Evolutionary conservation across 2,797 vertebrate species (phyloP).

Genomic region (Sylvilagus floridanus): DNA sequence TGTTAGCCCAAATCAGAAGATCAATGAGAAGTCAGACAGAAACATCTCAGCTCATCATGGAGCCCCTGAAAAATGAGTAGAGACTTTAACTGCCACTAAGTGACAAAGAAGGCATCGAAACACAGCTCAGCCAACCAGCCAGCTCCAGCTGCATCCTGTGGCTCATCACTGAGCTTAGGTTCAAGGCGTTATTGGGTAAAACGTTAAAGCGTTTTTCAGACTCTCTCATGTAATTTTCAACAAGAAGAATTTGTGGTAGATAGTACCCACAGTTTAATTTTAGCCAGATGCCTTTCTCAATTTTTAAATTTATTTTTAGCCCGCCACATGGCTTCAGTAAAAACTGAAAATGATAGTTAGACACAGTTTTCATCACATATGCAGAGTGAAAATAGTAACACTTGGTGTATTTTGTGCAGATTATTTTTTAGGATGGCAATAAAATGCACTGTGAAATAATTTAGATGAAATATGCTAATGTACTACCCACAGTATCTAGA

Average conservation of each 20-base stretch:
- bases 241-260: constrained; percentile 72
- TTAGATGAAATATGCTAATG: constrained; percentile 51
- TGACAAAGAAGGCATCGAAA: neutral
- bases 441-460: constrained; percentile 45
- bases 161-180: neutral
- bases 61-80: neutral
- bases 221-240: constrained; percentile 72
- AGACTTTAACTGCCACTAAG: neutral
- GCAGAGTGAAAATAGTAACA: constrained; percentile 79
- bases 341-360: constrained; percentile 75
- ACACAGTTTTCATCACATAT: constrained; percentile 75
- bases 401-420: constrained; percentile 62
- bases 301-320: constrained; percentile 76
- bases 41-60: constrained; percentile 20
- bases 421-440: constrained; percentile 67
- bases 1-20: constrained; percentile 28
- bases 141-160: neutral
- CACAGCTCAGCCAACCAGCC: neutral
- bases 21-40: neutral
- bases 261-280: constrained; percentile 75
- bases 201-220: constrained; percentile 36
- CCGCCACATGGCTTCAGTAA: constrained; percentile 70
- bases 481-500: neutral
- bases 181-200: constrained; percentile 50
- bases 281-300: constrained; percentile 77